Conservation (phyloP, 2,113 vertebrate species). For the Parotia lawesii region DNA sequence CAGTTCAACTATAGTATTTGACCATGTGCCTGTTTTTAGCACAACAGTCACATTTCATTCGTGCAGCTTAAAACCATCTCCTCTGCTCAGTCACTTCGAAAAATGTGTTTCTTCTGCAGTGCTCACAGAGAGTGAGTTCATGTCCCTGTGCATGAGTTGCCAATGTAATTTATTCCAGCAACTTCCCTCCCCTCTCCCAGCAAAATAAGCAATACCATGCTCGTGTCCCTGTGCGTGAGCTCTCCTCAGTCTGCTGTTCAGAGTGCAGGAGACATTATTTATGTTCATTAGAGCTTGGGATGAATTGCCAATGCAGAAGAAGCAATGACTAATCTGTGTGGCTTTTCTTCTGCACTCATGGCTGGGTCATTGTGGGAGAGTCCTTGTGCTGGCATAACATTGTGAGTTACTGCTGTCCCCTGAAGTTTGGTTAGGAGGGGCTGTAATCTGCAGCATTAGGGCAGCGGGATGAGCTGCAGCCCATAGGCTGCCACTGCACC, state of each 20-base stretch:
- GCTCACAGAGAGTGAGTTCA: neutral
- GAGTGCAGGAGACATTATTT: neutral
- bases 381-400: neutral
- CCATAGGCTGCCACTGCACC: neutral
- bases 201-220: neutral
- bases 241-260: neutral
- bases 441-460: neutral
- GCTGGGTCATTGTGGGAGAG: neutral
- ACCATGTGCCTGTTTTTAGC: slow-evolving; percentile 54
- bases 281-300: neutral
- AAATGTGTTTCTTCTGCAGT: neutral
- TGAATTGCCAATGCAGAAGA: neutral
- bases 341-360: slow-evolving; percentile 1
- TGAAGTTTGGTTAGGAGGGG: neutral
- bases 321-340: neutral
- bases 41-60: slow-evolving; percentile 35
- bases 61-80: neutral
- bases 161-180: neutral
- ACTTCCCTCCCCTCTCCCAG: neutral
- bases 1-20: slow-evolving; percentile 37
- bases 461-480: neutral
- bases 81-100: neutral
- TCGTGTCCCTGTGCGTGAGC: neutral
- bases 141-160: neutral
- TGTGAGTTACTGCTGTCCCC: neutral